Percentiles rank a stretch among this genome's conserved stretches.
Conservation (phyloP, 2,888 invertebrate genomes). For the Andrena flavipes region DNA sequence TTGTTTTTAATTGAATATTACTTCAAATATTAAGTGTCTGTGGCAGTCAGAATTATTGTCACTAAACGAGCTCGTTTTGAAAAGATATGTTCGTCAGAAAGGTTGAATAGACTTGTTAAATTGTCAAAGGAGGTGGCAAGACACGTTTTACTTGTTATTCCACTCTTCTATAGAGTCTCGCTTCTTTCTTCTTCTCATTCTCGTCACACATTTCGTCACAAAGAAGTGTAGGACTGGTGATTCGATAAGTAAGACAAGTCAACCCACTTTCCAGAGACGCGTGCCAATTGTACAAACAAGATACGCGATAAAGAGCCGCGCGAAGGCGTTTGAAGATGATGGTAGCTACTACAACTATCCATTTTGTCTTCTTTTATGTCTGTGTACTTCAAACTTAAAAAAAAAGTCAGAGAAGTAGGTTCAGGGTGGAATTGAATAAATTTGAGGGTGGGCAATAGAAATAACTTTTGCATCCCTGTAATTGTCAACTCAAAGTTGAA, state of each 20-base stretch:
- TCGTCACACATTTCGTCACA: neutral
- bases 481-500: neutral
- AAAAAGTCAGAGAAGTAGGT: neutral
- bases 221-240: neutral
- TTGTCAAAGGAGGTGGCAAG: neutral
- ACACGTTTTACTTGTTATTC: slow-evolving; percentile 7
- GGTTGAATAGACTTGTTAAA: neutral
- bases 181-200: neutral
- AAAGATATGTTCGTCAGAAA: neutral
- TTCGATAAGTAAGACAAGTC: slow-evolving; percentile 1
- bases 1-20: neutral
- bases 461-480: neutral
- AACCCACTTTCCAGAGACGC: slow-evolving; percentile 8
- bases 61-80: neutral
- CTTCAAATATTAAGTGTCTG: too few relatives aligned
- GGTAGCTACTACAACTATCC: neutral
- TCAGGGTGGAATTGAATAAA: too few relatives aligned
- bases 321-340: neutral
- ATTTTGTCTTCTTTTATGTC: neutral
- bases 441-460: neutral
- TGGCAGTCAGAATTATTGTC: neutral
- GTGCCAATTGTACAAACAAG: slow-evolving; percentile 39
- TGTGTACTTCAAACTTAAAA: neutral
- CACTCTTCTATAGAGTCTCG: neutral
- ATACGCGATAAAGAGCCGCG: slow-evolving; percentile 13